These are phyloP conservation scores for Anguilla pacifica DNA, from an alignment of 2,797 vertebrate species.

Conservation along the genomic window DNA sequence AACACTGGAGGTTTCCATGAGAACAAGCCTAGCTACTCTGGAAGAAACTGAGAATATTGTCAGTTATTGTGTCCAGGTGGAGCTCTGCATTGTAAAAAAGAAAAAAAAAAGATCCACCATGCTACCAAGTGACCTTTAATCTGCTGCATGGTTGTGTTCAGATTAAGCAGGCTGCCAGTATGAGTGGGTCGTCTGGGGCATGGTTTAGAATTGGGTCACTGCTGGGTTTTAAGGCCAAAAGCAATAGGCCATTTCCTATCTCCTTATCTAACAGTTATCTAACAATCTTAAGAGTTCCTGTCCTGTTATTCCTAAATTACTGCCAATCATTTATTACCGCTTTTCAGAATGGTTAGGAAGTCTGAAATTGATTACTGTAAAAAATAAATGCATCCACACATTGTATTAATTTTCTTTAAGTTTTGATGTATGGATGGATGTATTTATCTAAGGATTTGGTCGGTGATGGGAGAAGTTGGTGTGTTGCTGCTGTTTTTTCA, in stretches of 20 bases:
- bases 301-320: background rate
- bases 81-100: background rate
- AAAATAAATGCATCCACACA: background rate
- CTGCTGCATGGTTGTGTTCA: slow-evolving; percentile 22
- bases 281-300: background rate
- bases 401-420: background rate
- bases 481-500: background rate
- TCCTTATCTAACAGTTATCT: slow-evolving; percentile 12
- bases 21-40: background rate
- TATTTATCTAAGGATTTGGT: background rate
- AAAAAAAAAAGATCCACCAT: background rate
- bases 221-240: slow-evolving; percentile 30
- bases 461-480: background rate
- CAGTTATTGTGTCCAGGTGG: background rate
- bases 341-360: background rate
- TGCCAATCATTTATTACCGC: background rate
- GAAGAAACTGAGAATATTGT: background rate
- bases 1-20: background rate
- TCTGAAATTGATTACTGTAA: background rate
- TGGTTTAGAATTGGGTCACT: slow-evolving; percentile 17
- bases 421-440: background rate
- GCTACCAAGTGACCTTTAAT: slow-evolving; percentile 24
- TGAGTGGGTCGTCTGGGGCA: background rate
- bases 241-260: background rate
- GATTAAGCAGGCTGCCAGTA: background rate